Conservation (phyloP, 2,113 vertebrate genomes). For the Stercorarius parasiticus region DNA sequence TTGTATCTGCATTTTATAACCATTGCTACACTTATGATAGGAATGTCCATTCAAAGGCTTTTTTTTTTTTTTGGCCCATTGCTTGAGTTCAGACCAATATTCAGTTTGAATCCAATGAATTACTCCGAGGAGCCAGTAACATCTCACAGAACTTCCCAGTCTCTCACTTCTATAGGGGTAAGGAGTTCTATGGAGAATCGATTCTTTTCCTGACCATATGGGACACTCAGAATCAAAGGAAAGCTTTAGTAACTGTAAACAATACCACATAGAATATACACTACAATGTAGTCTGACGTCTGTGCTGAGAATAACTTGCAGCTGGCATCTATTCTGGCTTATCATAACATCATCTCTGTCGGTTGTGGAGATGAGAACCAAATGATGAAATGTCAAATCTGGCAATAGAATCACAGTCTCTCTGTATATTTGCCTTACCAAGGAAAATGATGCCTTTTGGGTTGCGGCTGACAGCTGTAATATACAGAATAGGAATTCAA, state of each 20-base stretch:
- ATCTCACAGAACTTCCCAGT: background rate
- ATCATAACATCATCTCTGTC: constrained; percentile 61
- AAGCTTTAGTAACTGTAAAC: constrained; percentile 48
- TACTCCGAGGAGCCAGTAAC: background rate
- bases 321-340: constrained; percentile 64
- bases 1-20: background rate
- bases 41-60: background rate
- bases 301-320: constrained; percentile 67
- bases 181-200: background rate
- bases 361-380: constrained; percentile 26
- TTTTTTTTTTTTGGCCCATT: background rate
- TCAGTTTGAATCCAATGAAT: background rate
- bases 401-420: background rate
- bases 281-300: constrained; percentile 41
- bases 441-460: constrained; percentile 39
- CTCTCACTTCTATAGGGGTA: background rate
- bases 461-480: background rate
- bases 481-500: constrained; percentile 1
- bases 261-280: constrained; percentile 11
- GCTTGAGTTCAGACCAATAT: background rate
- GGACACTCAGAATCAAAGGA: constrained; percentile 44
- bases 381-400: constrained; percentile 49
- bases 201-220: constrained; percentile 41
- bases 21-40: background rate
- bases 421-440: constrained; percentile 47